These are phyloP conservation scores for Drosophila mauritiana DNA, from an alignment of 1,140 invertebrate genomes.

Conservation along the genomic window DNA sequence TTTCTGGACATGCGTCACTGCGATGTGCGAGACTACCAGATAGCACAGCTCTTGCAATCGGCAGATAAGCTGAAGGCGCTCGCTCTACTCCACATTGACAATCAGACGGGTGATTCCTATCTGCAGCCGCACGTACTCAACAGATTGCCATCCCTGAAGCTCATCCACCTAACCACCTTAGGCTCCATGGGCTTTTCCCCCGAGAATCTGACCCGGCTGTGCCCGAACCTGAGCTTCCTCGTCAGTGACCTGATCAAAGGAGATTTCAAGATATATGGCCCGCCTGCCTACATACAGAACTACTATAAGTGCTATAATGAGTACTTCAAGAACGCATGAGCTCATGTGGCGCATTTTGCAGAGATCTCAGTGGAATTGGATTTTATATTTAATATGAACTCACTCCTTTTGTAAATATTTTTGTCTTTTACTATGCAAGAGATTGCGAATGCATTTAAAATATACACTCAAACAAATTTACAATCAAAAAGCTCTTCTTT, in stretches of 20 bases:
- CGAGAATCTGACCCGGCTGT: conserved; percentile 12
- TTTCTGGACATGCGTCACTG: conserved; percentile 55
- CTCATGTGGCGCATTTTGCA: no score
- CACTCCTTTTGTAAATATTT: background rate
- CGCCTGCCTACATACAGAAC: conserved; percentile 27
- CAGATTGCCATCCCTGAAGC: conserved; percentile 5
- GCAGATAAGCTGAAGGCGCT: conserved; percentile 41
- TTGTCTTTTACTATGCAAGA: background rate
- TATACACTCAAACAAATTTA: background rate
- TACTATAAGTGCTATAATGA: conserved; percentile 27
- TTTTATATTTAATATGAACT: background rate
- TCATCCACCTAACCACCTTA: conserved; percentile 37
- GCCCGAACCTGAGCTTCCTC: conserved; percentile 39
- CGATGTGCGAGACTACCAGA: conserved; percentile 42
- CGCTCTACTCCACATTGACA: conserved; percentile 33
- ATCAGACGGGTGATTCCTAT: conserved; percentile 35
- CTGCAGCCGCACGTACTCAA: conserved; percentile 21
- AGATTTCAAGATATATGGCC: conserved; percentile 25
- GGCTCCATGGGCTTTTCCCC: conserved; percentile 25
- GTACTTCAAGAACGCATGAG: conserved; percentile 15
- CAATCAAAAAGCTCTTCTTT: no score
- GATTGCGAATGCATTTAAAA: background rate
- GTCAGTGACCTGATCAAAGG: conserved; percentile 29
- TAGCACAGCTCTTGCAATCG: conserved; percentile 35
- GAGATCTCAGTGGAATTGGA: background rate